Evolutionary conservation across 2,797 vertebrate genomes (phyloP).

Genomic region (Danio choprae): DNA sequence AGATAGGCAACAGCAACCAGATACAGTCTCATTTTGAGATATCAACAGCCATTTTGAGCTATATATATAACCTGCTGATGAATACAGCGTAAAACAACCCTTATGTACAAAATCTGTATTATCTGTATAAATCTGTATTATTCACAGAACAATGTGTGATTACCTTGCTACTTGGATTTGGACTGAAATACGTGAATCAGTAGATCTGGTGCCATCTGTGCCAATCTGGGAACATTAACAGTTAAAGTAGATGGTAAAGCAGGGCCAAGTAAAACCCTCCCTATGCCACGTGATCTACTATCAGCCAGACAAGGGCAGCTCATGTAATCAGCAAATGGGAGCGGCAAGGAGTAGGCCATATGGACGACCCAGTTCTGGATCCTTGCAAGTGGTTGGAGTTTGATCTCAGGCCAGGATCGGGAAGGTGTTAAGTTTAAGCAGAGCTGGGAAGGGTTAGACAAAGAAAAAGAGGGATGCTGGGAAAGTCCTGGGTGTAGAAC

Average conservation of each 20-base stretch:
- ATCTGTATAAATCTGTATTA: too few species aligned
- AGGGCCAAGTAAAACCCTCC: conserved; percentile 61
- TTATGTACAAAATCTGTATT: not conserved
- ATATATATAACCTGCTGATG: not conserved
- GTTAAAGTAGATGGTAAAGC: conserved; percentile 60
- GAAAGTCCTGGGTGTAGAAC: conserved; percentile 20
- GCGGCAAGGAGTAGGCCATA: conserved; percentile 65
- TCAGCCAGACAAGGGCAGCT: conserved; percentile 64
- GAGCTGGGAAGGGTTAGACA: conserved; percentile 21
- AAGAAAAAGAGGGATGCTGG: conserved; percentile 19
- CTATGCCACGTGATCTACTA: conserved; percentile 70
- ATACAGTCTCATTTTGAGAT: conserved; percentile 65
- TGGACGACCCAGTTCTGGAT: conserved; percentile 64
- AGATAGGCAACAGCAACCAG: conserved; percentile 77
- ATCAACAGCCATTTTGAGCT: too few species aligned
- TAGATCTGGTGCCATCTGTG: conserved; percentile 46
- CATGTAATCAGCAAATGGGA: conserved; percentile 61
- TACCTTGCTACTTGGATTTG: conserved; percentile 23
- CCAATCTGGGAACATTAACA: conserved; percentile 40
- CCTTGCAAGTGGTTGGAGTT: conserved; percentile 54
- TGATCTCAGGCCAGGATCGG: conserved; percentile 58
- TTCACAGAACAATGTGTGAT: not conserved
- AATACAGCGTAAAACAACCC: not conserved
- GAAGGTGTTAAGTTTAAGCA: conserved; percentile 42
- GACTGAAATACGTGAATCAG: conserved; percentile 48